Evolutionary conservation across 2,113 vertebrate genomes (phyloP), one percentile per base, ranked within the genome.

Genomic region (Cyanoderma ruficeps): DNA sequence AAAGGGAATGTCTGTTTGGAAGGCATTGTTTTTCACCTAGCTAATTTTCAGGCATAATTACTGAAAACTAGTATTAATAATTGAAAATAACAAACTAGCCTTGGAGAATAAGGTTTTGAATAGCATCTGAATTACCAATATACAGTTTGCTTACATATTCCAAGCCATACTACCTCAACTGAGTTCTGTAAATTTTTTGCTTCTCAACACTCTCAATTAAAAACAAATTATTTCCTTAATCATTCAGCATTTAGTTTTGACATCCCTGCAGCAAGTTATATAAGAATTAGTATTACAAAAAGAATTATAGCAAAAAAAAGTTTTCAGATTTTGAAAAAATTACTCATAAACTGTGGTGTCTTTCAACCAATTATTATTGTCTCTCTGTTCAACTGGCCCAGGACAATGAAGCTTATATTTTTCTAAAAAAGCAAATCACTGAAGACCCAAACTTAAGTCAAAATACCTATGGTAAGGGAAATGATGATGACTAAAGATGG

Each of bases 391-490:
- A 92, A 14, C 16, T 23, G 5, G 33, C 42, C 67, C 10, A 41
- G 24, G 30, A 74, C 24, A 77, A 30, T 3, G 16, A 70, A 47
- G 8, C 18, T 50, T 39, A 22, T 53, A 3, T n/a, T 30, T n/a
- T 41, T 28, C 55, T 86, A 59, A 72, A 69, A 83, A 81, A 47
- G 5, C 21, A 50, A 46, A 88, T 44, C 30, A 50, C 49, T 25
- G 28, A 69, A 83, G 41, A 72, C 25, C 15, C 53, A 60, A 91
- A 64, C n/a, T 69, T 0, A 61, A 91, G 37, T 67, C 19, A 86
- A 87, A 90, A 92, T 90, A 92, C 44, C 87, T 90, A 63, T 67
- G 53, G 53, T 87, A 94, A 90, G 84, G 84, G 59, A 92, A 96
- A 96, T 16, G 6, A 86, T 49, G 67, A 94, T 25, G 24, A 78